Evolutionary conservation across 2,113 vertebrate genomes (phyloP), one percentile per base, ranked within the genome.

Genomic region (Oryzias javanicus): DNA sequence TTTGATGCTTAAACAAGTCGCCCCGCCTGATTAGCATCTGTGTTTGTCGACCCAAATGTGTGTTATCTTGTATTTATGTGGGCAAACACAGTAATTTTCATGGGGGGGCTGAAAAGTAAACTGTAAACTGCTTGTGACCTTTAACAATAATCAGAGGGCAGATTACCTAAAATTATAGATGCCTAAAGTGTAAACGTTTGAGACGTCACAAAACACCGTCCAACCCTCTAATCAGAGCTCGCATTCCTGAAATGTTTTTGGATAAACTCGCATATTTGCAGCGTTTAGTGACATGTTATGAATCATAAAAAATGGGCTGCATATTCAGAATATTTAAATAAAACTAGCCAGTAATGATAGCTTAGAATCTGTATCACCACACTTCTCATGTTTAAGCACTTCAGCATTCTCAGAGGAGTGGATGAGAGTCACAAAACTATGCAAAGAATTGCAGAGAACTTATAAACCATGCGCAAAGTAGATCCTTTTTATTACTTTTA

Each of bases 111-210:
- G 27, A 69, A 74, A 75, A 55, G 18, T 22, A 73, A 66, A 55
- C n/a, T n/a, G n/a, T 51, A 69, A 68, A 75, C 80, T 74, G 60
- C 63, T 67, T 64, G 35, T 85, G 82, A 85, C 84, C 75, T 77
- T 84, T 60, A 52, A 55, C 75, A 75, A 79, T 77, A 75, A 64
- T 76, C 72, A 42, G 46, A 68, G 27, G 79, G 79, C 60, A 79
- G 59, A 76, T 81, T 60, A 72, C 76, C 78, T 66, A 79, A n/a
- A 85, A 85, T 87, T 83, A 87, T 76, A 85, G 80, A 74, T 68
- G 78, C 71, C 78, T 67, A 13, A 64, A 66, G 66, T 69, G 78
- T 77, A 81, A 60, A 65, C 75, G 75, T 65, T 77, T 24, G 75
- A 77, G 80, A 81, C 76, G 66, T 76, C 17, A 62, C 76, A 55